A percentile compares a stretch with the other conserved stretches of the same genome.
Conservation (phyloP, 2,113 vertebrate species). For the Myotis lucifugus region DNA sequence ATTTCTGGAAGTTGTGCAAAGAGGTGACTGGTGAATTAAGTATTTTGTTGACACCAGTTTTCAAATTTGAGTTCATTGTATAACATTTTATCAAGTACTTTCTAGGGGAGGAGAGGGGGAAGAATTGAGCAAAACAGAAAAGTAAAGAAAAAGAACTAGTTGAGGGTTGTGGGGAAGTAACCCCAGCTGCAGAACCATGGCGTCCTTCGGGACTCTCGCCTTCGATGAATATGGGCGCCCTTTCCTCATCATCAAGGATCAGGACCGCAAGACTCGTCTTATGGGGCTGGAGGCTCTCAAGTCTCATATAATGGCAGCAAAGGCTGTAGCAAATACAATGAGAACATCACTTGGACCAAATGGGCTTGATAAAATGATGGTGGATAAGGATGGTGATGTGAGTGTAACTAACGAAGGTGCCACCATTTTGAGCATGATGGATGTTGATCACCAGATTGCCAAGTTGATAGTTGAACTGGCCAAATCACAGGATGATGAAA, state of each 20-base stretch:
- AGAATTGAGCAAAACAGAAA: too few relatives aligned
- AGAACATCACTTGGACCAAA: slow-evolving; percentile 97
- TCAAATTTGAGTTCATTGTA: not conserved
- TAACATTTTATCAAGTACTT: not conserved
- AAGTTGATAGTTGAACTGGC: slow-evolving; percentile 99
- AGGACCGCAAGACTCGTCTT: slow-evolving; percentile 95
- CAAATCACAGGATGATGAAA: slow-evolving; percentile 99
- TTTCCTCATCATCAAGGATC: slow-evolving; percentile 98
- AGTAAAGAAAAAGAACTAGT: too few relatives aligned
- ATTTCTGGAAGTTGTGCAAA: not conserved
- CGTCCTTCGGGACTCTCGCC: slow-evolving; percentile 92
- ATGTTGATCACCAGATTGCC: slow-evolving; percentile 98
- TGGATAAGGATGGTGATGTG: slow-evolving; percentile 97
- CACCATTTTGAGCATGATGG: slow-evolving; percentile 98
- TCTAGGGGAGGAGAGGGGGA: too few relatives aligned
- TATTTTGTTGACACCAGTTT: not conserved
- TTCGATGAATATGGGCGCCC: slow-evolving; percentile 98
- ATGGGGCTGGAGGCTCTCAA: slow-evolving; percentile 95
- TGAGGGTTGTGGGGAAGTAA: slow-evolving; percentile 52
- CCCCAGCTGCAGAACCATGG: slow-evolving; percentile 84
- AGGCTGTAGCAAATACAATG: slow-evolving; percentile 96
- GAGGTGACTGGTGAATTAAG: not conserved
- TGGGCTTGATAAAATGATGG: slow-evolving; percentile 99
- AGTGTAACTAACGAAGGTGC: slow-evolving; percentile 98
- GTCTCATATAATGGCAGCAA: slow-evolving; percentile 99